A percentile compares a stretch with the other conserved stretches of the same genome.
These are phyloP conservation scores for Theristicus caerulescens DNA, from an alignment of 2,113 vertebrate species.

Conservation along the genomic window DNA sequence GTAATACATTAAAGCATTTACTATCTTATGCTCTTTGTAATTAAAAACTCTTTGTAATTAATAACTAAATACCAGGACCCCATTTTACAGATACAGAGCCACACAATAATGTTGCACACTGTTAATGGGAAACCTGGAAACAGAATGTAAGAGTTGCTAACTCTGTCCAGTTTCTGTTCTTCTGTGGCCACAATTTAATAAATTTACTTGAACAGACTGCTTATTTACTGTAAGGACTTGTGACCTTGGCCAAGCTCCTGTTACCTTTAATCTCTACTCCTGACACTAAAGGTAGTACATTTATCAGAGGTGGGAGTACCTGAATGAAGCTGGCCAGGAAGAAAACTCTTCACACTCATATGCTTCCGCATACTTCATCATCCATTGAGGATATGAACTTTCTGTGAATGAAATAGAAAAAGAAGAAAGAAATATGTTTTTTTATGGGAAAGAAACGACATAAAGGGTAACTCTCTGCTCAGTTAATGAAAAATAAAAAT, in stretches of 20 bases:
- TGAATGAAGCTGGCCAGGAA: background rate
- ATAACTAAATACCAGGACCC: background rate
- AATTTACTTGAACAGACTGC: constrained; percentile 1
- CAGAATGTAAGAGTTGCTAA: background rate
- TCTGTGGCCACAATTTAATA: background rate
- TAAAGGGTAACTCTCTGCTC: background rate
- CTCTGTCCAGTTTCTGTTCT: background rate
- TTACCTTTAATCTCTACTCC: background rate
- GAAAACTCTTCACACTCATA: background rate
- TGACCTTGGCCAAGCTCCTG: background rate
- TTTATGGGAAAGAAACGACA: background rate
- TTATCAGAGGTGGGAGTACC: background rate
- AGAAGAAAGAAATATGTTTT: background rate
- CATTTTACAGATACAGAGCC: background rate
- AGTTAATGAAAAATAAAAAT: background rate
- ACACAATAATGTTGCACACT: background rate
- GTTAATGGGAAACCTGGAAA: background rate
- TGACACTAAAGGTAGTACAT: background rate
- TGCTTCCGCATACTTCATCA: background rate
- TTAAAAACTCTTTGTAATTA: background rate
- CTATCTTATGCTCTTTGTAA: background rate
- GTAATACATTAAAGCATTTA: background rate
- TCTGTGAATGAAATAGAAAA: background rate
- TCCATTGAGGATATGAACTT: background rate
- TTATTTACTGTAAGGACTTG: constrained; percentile 12